Base-by-base conservation (phyloP, 2,797 vertebrate genomes). In the Cyclopterus lumpus region DNA sequence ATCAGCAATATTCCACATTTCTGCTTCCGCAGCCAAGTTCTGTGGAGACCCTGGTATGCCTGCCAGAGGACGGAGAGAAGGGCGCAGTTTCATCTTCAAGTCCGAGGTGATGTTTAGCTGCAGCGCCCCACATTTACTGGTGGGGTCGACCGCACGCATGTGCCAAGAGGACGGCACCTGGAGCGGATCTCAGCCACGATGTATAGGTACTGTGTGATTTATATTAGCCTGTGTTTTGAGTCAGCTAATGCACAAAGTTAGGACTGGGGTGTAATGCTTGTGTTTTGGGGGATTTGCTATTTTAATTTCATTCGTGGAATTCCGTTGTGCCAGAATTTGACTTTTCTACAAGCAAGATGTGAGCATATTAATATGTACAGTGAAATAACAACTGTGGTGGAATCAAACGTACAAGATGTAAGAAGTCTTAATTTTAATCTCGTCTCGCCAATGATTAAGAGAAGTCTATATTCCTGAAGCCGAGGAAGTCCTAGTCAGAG, bases 81-180 rank as follows among this genome's bases (percentile, higher is more conserved):
- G 98, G 9, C 97, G 95, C 80, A 98, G 98, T 84, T 99, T 99
- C 88, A 99, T 99, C 81, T 99, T 96, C 83, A 97, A 97, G 81
- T 98, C 97, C 0, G 97, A 99, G 91, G 96, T 98, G 42, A 94
- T 89, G 1, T 99, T 97, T 82, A 96, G 83, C 93, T 99, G 98
- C 93, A 95, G 77, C 67, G 38, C 86, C 74, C 95, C 96, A 60
- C 95, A 95, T 30, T 74, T 99, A 87, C 91, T 99, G 84, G 98
- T 99, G 85, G 98, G 98, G 49, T 96, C 97, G 3, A 93, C 89
- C 42, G 96, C 96, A 9, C 96, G 96, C 24, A 89, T 96, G 85
- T 99, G 98, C 79, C 96, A 97, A 80, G 94, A 96, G 60, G 97
- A 97, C 59, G 97, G 97, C 57, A 94, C 92, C 0, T 99, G 98